Evolutionary conservation across 2,888 invertebrate genomes (phyloP), one percentile per base, ranked within the genome.

Genomic region (Ennomos quercinarius): DNA sequence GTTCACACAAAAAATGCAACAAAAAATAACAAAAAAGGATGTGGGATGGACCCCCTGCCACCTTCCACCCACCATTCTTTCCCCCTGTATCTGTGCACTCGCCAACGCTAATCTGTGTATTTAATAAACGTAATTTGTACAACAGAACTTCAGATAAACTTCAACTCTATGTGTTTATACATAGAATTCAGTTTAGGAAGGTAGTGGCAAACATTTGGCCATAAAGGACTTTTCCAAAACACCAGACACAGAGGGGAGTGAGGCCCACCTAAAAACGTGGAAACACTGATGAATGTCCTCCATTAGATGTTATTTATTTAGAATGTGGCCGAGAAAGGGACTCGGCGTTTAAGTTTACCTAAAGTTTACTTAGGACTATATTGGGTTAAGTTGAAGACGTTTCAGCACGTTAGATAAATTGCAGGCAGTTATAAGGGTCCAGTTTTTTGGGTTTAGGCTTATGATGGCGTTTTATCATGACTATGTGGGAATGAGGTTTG

Each of bases 301-400:
- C 93, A 93, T 93, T 93, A 93, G 93, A 91, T 87, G 93, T 92
- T 93, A 93, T 93, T 93, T 93, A 93, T 93, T 93, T 93, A 93
- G 93, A 91, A 86, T 90, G 92, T 86, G 92, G 91, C 89, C 87
- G 86, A 86, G 84, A 85, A 84, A 90, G 91, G 90, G 90, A 88
- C 89, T 84, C 66, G 80, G 51, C 82, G 87, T 86, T 91, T 88
- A 90, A 91, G 87, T 90, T 87, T 81, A 81, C 88, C 88, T 86
- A 87, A 85, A 89, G 91, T 92, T 92, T 92, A 88, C 90, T 91
- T 91, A 91, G 91, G 92, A 90, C 89, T 86, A 82, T 91, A 91
- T 91, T 89, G 89, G 91, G 91, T 92, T 91, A 89, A 79, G 83
- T 83, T 84, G 84, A 84, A 86, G 88, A 90, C 87, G 86, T 87